Percentiles rank a stretch among this genome's conserved stretches.
phyloP scores from a whole-genome alignment of 2,888 invertebrate genomes.

The Parnassius orleans region DNA sequence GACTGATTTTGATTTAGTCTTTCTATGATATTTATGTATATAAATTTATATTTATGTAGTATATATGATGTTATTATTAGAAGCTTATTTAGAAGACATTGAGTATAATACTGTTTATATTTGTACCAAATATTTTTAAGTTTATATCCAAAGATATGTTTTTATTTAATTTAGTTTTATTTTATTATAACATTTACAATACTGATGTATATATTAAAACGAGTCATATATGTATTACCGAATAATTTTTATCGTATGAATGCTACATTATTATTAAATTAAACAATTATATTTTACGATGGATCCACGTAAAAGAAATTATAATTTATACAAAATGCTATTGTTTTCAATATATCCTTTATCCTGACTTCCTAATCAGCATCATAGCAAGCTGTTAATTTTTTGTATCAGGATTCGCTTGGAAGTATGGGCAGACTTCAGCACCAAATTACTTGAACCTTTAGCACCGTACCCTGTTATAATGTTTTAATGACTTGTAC shows the following conservation, averaged over 20 bases:
- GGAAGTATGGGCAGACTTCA: too few relatives aligned
- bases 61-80: slow-evolving; percentile 33
- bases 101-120: slow-evolving; percentile 32
- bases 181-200: slow-evolving; percentile 42
- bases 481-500: too few relatives aligned
- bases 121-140: slow-evolving; percentile 54
- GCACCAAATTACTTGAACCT: too few relatives aligned
- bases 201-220: slow-evolving; percentile 50
- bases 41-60: slow-evolving; percentile 35
- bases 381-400: too few relatives aligned
- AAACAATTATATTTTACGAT: slow-evolving; percentile 52
- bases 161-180: slow-evolving; percentile 44
- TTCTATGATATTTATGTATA: slow-evolving; percentile 27
- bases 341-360: not conserved
- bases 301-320: slow-evolving; percentile 54
- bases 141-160: slow-evolving; percentile 71
- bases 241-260: slow-evolving; percentile 38
- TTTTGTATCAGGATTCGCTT: too few relatives aligned
- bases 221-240: slow-evolving; percentile 61
- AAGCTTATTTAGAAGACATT: slow-evolving; percentile 30
- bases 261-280: slow-evolving; percentile 29
- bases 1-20: slow-evolving; percentile 47
- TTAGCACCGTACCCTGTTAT: too few relatives aligned
- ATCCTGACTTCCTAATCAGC: too few relatives aligned
- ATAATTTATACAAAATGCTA: slow-evolving; percentile 35